Conservation (phyloP, 2,888 invertebrate species). For the Drosophila diplacantha region DNA sequence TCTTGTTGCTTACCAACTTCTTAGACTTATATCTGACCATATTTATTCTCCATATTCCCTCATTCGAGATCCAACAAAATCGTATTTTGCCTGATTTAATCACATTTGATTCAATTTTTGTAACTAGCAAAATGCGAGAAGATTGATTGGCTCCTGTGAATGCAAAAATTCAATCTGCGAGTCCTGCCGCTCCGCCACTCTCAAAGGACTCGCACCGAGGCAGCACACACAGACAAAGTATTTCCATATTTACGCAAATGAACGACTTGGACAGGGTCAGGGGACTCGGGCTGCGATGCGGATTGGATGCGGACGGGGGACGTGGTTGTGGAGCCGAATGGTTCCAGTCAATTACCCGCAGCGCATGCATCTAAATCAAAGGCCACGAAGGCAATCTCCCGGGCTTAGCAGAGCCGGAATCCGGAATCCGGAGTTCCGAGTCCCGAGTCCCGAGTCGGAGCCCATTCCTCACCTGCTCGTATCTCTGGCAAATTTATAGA, state of each 20-base stretch:
- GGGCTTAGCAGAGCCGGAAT: slow-evolving; percentile 27
- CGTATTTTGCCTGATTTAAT: slow-evolving; percentile 19
- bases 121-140: slow-evolving; percentile 16
- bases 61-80: slow-evolving; percentile 4
- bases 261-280: slow-evolving; percentile 35
- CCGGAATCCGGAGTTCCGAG: not conserved
- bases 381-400: slow-evolving; percentile 39
- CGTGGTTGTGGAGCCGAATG: slow-evolving; percentile 22
- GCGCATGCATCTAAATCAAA: slow-evolving; percentile 47
- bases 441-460: not conserved
- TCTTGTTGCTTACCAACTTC: not conserved
- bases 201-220: slow-evolving; percentile 13
- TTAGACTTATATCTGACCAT: not conserved
- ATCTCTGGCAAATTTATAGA: slow-evolving; percentile 57
- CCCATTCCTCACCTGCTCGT: slow-evolving; percentile 42
- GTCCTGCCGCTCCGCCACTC: slow-evolving; percentile 15
- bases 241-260: slow-evolving; percentile 38
- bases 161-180: slow-evolving; percentile 30
- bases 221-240: slow-evolving; percentile 17
- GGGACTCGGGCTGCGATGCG: slow-evolving; percentile 4
- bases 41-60: not conserved
- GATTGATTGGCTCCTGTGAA: slow-evolving; percentile 26
- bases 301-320: not conserved
- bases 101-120: slow-evolving; percentile 33
- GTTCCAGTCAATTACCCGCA: slow-evolving; percentile 54